Base-by-base conservation (phyloP, 2,888 invertebrate genomes). In the Chorisops tibialis region DNA sequence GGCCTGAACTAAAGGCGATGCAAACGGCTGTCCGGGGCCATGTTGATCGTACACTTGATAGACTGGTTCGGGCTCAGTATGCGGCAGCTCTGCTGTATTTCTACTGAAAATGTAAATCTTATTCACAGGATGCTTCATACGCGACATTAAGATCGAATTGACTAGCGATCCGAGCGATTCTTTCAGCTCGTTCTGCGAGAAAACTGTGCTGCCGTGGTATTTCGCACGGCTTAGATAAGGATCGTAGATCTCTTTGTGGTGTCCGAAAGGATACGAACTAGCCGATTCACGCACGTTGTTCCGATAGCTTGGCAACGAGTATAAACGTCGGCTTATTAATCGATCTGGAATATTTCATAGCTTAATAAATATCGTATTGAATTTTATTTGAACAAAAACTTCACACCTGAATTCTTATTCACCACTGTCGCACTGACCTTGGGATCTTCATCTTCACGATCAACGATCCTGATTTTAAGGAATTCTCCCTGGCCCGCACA, bases 51-150 rank as follows among this genome's bases (percentile, higher is more conserved):
- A 56, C 30, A 56, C 56, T 11, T 56, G 56, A 16, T 43, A 56
- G 14, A 56, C 21, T 4, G 56, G 56, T 18, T 56, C 56, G 2
- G 56, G n/a, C 4, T 43, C 56, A 4, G 56, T 7, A 18, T 22
- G 16, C 2, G 56, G 56, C 6, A n/a, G 24, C 1, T 30, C 41
- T 7, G 18, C 21, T 30, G 35, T 56, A 30, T 16, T 30, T 19
- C 35, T 19, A 18, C 56, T 56, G 30, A 30, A 43, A 9, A 56
- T 56, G 56, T 56, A 56, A 16, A 56, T 56, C 16, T 56, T 56
- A 12, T 56, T 56, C 35, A 56, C 45, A 3, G 56, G 56, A 24
- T 39, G 6, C 22, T 56, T 56, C 14, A 21, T 18, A 12, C 21
- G 14, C 18, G 56, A 56, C 39, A 22, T n/a, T 3, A 56, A 30